Percentiles rank a stretch among this genome's conserved stretches.
phyloP scores from a whole-genome alignment of 2,797 vertebrate species.

The Pelobates cultripes region DNA sequence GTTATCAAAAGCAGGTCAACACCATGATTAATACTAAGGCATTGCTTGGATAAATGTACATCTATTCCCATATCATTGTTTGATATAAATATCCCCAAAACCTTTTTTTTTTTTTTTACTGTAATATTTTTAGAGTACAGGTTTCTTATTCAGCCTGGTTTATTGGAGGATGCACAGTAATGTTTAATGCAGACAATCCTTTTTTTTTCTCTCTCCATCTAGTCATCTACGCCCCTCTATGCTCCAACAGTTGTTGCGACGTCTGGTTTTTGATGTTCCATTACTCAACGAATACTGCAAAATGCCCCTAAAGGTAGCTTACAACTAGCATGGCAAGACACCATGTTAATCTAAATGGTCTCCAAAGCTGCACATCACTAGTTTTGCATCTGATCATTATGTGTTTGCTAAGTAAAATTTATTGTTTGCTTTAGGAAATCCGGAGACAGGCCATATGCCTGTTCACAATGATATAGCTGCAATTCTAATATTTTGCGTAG shows the following conservation, averaged over 20 bases:
- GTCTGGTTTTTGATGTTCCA: conserved; percentile 96
- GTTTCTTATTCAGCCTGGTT: not conserved
- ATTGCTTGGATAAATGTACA: too few species aligned
- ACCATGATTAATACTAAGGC: too few species aligned
- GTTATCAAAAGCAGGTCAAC: too few species aligned
- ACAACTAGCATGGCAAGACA: conserved; percentile 15
- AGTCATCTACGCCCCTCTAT: conserved; percentile 95
- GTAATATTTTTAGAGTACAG: not conserved
- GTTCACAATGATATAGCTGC: not conserved
- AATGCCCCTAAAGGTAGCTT: conserved; percentile 94
- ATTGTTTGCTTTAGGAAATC: not conserved
- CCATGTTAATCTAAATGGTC: not conserved
- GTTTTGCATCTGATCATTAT: not conserved
- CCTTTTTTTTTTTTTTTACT: too few species aligned
- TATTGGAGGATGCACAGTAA: not conserved
- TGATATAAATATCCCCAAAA: too few species aligned
- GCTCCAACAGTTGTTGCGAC: conserved; percentile 92
- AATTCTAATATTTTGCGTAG: not conserved
- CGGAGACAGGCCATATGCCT: conserved; percentile 13
- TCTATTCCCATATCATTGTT: too few species aligned
- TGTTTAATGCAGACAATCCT: conserved; percentile 8
- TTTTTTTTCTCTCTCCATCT: conserved; percentile 47
- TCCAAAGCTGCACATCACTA: not conserved
- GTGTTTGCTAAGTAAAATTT: not conserved
- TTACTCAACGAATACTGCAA: conserved; percentile 96